Base-by-base conservation (phyloP, 2,888 invertebrate species). In the Dorcus parallelipipedus region DNA sequence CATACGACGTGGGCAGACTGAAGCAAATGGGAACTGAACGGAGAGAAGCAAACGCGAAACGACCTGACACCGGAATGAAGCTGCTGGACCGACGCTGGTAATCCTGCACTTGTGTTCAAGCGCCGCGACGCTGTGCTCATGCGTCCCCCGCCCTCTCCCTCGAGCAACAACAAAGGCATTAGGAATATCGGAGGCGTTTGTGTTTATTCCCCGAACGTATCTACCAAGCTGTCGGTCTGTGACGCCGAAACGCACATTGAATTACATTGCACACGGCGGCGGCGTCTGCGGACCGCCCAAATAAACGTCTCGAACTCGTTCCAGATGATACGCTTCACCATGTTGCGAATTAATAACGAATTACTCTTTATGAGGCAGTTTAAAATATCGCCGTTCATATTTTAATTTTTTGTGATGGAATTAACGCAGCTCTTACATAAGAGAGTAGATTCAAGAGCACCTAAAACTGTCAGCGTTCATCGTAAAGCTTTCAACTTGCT, bases 41-140 rank as follows among this genome's bases (percentile, higher is more conserved):
- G 65, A 63, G 70, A 70, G 72, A 72, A 73, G 74, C 75, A 69
- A 67, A 68, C 74, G 74, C 74, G 74, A 64, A 68, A 69, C 72
- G 69, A 67, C 65, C 69, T 73, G 72, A 69, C 67, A 76, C 73
- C 74, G 72, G 74, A 77, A 71, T 74, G 76, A 74, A 73, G 76
- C 73, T 75, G 67, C 75, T 76, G 75, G 75, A 76, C 73, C 76
- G 76, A 71, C 73, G 76, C 71, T 54, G 71, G 73, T 76, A 79
- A 78, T 77, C 77, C 77, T 70, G 77, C 77, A 78, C 79, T 78
- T 78, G 78, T 79, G 78, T 78, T 77, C 73, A 74, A 77, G 73
- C 78, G 76, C 73, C 78, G 76, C 74, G 78, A 72, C 76, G 76
- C 74, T 73, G 64, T 75, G 79, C 78, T 78, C 78, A 77, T 78